A percentile compares a stretch with the other conserved stretches of the same genome.
These are phyloP conservation scores for Bombycilla garrulus DNA, from an alignment of 2,113 vertebrate species.

Conservation along the genomic window DNA sequence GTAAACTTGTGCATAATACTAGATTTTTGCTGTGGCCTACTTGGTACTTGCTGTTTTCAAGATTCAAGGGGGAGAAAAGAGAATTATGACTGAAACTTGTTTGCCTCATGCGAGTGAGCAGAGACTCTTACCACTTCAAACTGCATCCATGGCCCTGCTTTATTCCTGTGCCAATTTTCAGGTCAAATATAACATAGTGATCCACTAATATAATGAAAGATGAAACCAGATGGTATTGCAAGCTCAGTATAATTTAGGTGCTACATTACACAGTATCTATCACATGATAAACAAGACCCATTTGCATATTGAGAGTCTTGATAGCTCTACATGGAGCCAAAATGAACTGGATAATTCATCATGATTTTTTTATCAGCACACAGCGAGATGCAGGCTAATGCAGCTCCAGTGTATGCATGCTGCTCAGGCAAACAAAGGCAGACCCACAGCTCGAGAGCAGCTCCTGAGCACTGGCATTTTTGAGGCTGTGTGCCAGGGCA, in stretches of 20 bases:
- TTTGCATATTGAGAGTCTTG: background rate
- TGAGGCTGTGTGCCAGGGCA: background rate
- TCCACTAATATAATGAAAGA: background rate
- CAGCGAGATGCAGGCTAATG: background rate
- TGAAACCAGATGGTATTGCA: conserved; percentile 37
- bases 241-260: conserved; percentile 27
- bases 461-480: accelerated
- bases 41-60: background rate
- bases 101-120: background rate
- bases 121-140: background rate
- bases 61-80: background rate
- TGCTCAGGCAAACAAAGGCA: background rate
- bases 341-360: background rate
- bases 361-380: background rate
- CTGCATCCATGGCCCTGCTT: background rate
- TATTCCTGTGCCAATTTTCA: background rate
- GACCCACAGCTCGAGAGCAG: background rate
- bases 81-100: background rate
- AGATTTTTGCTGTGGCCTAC: background rate
- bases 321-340: background rate
- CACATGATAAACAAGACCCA: conserved; percentile 20
- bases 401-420: accelerated
- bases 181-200: background rate
- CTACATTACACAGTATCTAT: background rate
- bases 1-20: background rate